Evolutionary conservation across 2,113 vertebrate genomes (phyloP), one percentile per base, ranked within the genome.

Genomic region (Odocoileus hemionus): DNA sequence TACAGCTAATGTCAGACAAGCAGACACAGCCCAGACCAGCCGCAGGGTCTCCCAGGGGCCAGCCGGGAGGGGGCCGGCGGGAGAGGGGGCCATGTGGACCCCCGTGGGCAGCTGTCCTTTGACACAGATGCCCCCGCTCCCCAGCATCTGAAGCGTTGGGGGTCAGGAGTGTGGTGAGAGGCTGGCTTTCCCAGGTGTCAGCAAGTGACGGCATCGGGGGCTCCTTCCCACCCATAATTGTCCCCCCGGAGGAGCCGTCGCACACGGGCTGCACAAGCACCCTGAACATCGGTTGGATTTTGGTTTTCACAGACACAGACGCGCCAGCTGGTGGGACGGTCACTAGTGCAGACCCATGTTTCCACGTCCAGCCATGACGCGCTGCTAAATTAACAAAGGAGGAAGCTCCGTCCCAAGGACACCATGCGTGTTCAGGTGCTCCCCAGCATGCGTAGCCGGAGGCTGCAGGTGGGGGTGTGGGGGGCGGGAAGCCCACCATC

Each of bases 251-350:
- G 28, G 45, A 74, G 12, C 43, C 0, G n/a, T n/a, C 36, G 17
- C 12, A 0, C 1, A 10, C 1, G 0, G 11, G 23, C 13, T 0
- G 45, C 26, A 19, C 1, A 0, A 39, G 14, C 36, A 21, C 54
- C 30, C 33, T 8, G 19, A 5, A 4, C 10, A 12, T 43, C 0
- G 5, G n/a, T 3, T 52, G 25, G 25, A 39, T 17, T 79, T 6
- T 58, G 3, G 10, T 25, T 43, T 25, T 3, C 21, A 25, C 0
- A 4, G 54, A 58, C 11, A 0, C 13, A 10, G 28, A 43, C 1
- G 30, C 0, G 1, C 25, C 67, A 5, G 43, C 16, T 7, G 55
- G 54, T 2, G 13, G 70, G 17, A 16, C 2, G 21, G 87, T 5
- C 60, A 30, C 50, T 1, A 12, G 74, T 43, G 17, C 13, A 8